Evolutionary conservation across 2,888 invertebrate species (phyloP).

Genomic region (Bibio marci): DNA sequence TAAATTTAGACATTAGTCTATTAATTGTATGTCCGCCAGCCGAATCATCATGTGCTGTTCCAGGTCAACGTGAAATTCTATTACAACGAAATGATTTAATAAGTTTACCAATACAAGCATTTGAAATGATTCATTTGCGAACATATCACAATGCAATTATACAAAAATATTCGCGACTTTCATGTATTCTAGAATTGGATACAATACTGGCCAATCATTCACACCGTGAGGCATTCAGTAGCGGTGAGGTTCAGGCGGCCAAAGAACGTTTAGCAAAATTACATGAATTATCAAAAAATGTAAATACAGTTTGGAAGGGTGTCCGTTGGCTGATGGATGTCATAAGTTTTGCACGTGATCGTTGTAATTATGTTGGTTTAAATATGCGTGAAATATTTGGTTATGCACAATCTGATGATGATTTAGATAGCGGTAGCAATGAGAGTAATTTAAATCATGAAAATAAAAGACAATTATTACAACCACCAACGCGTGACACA

Average conservation of each 20-base stretch:
- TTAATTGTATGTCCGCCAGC: slow-evolving; percentile 83
- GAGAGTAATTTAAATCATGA: slow-evolving; percentile 16
- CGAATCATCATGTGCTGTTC: slow-evolving; percentile 82
- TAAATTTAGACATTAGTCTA: slow-evolving; percentile 79
- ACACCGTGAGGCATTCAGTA: slow-evolving; percentile 88
- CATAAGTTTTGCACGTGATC: slow-evolving; percentile 83
- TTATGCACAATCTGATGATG: too few relatives aligned
- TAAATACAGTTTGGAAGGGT: slow-evolving; percentile 84
- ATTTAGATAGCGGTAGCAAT: too few relatives aligned
- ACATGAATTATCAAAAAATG: slow-evolving; percentile 65
- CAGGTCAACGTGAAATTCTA: slow-evolving; percentile 69
- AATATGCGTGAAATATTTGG: slow-evolving; percentile 23
- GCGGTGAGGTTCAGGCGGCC: slow-evolving; percentile 67
- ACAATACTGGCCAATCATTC: slow-evolving; percentile 81
- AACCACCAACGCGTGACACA: slow-evolving; percentile 41
- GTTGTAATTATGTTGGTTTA: slow-evolving; percentile 28
- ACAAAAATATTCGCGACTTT: slow-evolving; percentile 78
- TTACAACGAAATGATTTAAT: slow-evolving; percentile 71
- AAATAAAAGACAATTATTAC: slow-evolving; percentile 22
- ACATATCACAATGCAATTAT: slow-evolving; percentile 87
- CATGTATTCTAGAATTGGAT: slow-evolving; percentile 85
- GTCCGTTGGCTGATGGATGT: slow-evolving; percentile 94
- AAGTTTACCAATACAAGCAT: slow-evolving; percentile 82
- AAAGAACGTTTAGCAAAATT: slow-evolving; percentile 69
- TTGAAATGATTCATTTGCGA: slow-evolving; percentile 86